phyloP scores from a whole-genome alignment of 2,113 vertebrate genomes.

The Haliaeetus leucogaster region DNA sequence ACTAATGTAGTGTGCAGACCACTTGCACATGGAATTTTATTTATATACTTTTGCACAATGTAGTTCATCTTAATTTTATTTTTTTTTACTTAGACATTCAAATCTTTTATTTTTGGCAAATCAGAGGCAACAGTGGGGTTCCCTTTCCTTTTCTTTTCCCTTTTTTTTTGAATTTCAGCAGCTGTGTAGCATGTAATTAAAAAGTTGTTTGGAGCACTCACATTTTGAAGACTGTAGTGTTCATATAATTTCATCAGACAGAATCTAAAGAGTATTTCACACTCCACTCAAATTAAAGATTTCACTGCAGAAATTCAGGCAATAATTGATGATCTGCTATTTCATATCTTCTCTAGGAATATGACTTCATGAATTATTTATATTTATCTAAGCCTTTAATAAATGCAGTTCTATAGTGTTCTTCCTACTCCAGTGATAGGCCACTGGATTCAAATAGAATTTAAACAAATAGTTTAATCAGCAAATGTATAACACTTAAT shows the following conservation, averaged over 20 bases:
- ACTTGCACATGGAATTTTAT: not conserved
- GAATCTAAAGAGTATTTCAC: not conserved
- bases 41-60: not conserved
- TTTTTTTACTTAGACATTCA: not conserved
- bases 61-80: not conserved
- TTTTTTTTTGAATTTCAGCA: not conserved
- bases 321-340: slow-evolving; percentile 45
- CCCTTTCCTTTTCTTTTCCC: not conserved
- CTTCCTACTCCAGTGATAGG: not conserved
- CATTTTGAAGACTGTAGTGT: not conserved
- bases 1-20: not conserved
- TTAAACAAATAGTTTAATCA: not conserved
- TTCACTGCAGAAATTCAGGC: not conserved
- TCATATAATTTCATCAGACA: not conserved
- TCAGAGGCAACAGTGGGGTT: not conserved
- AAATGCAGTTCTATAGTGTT: not conserved
- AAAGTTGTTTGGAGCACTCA: not conserved
- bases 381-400: slow-evolving; percentile 37
- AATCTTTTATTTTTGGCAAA: not conserved
- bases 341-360: slow-evolving; percentile 40
- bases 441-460: not conserved
- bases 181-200: not conserved
- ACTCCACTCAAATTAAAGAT: slow-evolving; percentile 28
- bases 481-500: not conserved
- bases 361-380: slow-evolving; percentile 49